Evolutionary conservation across 2,888 invertebrate species (phyloP).

Genomic region (Tipula lateralis): DNA sequence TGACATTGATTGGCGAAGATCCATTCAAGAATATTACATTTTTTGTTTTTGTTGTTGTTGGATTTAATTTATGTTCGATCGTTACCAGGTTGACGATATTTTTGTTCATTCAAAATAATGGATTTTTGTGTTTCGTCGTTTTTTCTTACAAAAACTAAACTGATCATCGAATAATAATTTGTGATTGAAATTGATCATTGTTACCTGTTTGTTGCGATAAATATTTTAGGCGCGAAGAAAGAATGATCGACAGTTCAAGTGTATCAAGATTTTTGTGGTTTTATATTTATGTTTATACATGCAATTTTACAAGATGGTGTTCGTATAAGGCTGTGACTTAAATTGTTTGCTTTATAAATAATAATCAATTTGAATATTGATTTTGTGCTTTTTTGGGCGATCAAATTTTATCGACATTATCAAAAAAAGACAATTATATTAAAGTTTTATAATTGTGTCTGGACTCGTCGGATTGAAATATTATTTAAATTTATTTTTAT

Average conservation of each 20-base stretch:
- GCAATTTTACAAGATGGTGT: neutral
- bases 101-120: constrained; percentile 24
- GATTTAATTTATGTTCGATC: neutral
- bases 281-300: neutral
- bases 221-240: neutral
- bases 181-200: constrained; percentile 24
- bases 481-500: too few relatives aligned
- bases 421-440: too few relatives aligned
- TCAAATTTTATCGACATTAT: too few relatives aligned
- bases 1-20: neutral
- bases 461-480: too few relatives aligned
- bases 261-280: neutral
- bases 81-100: neutral
- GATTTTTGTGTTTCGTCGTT: neutral
- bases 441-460: too few relatives aligned
- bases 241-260: constrained; percentile 19
- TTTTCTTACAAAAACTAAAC: neutral
- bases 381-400: neutral
- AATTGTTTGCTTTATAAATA: neutral
- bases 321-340: neutral
- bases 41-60: neutral
- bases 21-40: neutral
- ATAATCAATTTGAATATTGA: neutral
- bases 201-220: neutral
- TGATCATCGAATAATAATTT: neutral